Conservation (phyloP, 2,113 vertebrate genomes). For the Chionomys nivalis region DNA sequence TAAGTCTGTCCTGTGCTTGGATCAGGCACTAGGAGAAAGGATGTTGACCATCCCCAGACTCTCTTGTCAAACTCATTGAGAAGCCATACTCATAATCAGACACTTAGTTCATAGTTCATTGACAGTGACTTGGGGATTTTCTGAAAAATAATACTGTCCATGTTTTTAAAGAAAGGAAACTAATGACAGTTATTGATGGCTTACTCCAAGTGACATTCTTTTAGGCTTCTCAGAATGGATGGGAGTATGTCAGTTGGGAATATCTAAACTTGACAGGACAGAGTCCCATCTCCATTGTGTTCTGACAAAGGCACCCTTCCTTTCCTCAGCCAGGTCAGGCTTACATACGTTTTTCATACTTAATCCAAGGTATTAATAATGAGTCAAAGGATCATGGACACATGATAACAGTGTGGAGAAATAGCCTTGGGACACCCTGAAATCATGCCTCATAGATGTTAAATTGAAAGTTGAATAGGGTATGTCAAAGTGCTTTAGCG, state of each 20-base stretch:
- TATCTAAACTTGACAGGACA: background rate
- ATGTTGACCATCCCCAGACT: conserved; percentile 11
- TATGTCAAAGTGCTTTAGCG: background rate
- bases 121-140: conserved; percentile 16
- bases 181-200: background rate
- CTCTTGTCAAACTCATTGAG: conserved; percentile 10
- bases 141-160: conserved; percentile 20
- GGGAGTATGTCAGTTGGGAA: background rate
- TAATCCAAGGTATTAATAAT: background rate
- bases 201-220: conserved; percentile 7
- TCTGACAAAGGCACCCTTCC: background rate
- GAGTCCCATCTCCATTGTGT: background rate
- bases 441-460: background rate
- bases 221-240: background rate
- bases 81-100: background rate
- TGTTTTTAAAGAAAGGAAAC: background rate
- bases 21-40: background rate
- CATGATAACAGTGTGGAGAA: background rate
- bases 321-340: background rate
- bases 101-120: background rate
- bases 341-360: background rate
- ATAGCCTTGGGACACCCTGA: background rate
- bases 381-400: background rate
- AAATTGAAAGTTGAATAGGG: background rate
- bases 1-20: background rate